Evolutionary conservation across 2,888 invertebrate species (phyloP).

Genomic region (Plagodis dolabraria): DNA sequence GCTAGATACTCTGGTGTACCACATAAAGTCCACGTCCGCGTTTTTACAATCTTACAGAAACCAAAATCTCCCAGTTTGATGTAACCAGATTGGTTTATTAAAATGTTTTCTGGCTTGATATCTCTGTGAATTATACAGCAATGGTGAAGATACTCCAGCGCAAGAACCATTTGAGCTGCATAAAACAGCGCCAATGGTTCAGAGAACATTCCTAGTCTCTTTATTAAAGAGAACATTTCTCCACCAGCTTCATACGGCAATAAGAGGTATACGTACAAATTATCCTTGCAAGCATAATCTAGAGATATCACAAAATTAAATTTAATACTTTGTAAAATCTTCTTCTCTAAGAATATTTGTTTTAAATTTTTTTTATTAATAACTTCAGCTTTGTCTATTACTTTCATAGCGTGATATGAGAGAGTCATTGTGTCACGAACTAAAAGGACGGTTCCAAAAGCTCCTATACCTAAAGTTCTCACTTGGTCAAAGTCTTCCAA

Average conservation of each 20-base stretch:
- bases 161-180: slow-evolving; percentile 94
- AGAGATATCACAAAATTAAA: slow-evolving; percentile 94
- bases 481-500: slow-evolving; percentile 88
- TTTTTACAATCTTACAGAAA: slow-evolving; percentile 91
- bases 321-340: slow-evolving; percentile 90
- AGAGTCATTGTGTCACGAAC: slow-evolving; percentile 86
- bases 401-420: slow-evolving; percentile 92
- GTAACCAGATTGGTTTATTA: slow-evolving; percentile 90
- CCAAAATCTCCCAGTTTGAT: slow-evolving; percentile 95
- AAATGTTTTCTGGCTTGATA: slow-evolving; percentile 95
- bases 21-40: slow-evolving; percentile 95
- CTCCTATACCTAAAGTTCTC: slow-evolving; percentile 91
- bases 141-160: slow-evolving; percentile 94
- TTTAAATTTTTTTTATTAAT: slow-evolving; percentile 92
- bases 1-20: slow-evolving; percentile 99
- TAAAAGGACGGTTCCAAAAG: slow-evolving; percentile 93
- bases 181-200: slow-evolving; percentile 93
- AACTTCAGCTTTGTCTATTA: slow-evolving; percentile 92
- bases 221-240: slow-evolving; percentile 90
- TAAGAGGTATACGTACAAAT: slow-evolving; percentile 91
- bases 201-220: slow-evolving; percentile 84
- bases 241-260: slow-evolving; percentile 93
- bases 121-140: slow-evolving; percentile 94
- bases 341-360: slow-evolving; percentile 94
- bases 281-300: slow-evolving; percentile 93